Evolutionary conservation across 2,113 vertebrate species (phyloP), one percentile per base, ranked within the genome.

Genomic region (Sinosuthora webbiana): DNA sequence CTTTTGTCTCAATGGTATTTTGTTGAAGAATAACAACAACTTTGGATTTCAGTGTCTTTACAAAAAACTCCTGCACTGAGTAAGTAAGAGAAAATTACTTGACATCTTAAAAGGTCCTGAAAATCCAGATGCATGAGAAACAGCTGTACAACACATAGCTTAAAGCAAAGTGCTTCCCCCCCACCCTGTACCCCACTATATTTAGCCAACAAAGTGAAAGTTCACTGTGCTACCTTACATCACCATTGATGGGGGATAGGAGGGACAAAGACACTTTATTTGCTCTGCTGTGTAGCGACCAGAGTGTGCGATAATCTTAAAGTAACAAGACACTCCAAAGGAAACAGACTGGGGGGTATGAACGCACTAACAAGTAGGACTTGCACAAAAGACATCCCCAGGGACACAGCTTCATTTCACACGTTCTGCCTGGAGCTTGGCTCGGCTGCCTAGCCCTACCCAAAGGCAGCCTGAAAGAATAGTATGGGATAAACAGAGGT

Each of bases 171-270:
- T 24, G 10, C 17, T 53, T n/a, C 37, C 10, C 14, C 8, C 33
- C 15, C 11, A 2, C 8, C 47, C 1, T 1, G 3, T 28, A 30
- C 31, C 22, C 28, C 23, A 2, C 18, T 44, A 7, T 41, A 37
- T 57, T 76, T 73, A 52, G 31, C 56, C 60, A 35, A 62, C 4
- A 31, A 63, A 82, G 22, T 56, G 24, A 28, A 81, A 83, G 55
- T 65, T 42, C 27, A 45, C n/a, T 69, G 16, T 90, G 17, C 45
- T 88, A 15, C 15, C 11, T 79, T 70, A 62, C 55, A 47, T 76
- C 47, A 55, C 12, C 76, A 31, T 39, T 42, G 22, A 45, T n/a
- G 45, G 8, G 28, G 9, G 20, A 14, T 3, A 9, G 7, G 57
- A 83, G 33, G 33, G 37, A 87, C 30, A 64, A 71, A 87, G 65